phyloP scores from a whole-genome alignment of 2,113 vertebrate species.

The Hydrolagus affinis region DNA sequence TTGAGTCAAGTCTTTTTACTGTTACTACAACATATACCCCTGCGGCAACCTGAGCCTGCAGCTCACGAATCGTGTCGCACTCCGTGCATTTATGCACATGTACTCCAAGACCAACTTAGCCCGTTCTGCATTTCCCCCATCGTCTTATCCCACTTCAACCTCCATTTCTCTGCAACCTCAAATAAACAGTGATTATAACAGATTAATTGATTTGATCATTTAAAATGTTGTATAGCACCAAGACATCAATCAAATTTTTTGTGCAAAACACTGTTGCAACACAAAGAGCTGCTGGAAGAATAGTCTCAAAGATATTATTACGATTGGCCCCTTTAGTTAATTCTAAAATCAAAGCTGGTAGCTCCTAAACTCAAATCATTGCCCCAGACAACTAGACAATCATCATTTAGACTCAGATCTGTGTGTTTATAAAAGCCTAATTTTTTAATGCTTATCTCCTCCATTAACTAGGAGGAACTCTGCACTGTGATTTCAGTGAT shows the following conservation, averaged over 20 bases:
- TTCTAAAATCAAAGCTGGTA: neutral
- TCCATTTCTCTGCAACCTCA: neutral
- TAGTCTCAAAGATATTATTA: neutral
- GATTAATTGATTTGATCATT: neutral
- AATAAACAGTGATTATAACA: neutral
- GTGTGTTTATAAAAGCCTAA: neutral
- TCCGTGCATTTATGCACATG: no score
- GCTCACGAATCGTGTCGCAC: no score
- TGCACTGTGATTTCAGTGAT: neutral
- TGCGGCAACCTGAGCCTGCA: no score
- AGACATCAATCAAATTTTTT: neutral
- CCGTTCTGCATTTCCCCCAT: no score
- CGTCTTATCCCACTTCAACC: neutral
- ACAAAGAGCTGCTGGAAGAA: neutral
- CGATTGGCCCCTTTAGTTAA: neutral
- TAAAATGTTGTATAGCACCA: neutral
- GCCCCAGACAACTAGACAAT: neutral
- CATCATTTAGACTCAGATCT: neutral
- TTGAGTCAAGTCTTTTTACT: no score
- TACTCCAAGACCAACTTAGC: no score
- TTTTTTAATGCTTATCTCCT: neutral
- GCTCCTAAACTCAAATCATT: neutral
- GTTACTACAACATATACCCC: no score
- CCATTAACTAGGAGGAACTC: neutral
- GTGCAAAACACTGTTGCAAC: neutral